These are phyloP conservation scores for Samia ricini DNA, from an alignment of 1,140 invertebrate species.

Conservation along the genomic window DNA sequence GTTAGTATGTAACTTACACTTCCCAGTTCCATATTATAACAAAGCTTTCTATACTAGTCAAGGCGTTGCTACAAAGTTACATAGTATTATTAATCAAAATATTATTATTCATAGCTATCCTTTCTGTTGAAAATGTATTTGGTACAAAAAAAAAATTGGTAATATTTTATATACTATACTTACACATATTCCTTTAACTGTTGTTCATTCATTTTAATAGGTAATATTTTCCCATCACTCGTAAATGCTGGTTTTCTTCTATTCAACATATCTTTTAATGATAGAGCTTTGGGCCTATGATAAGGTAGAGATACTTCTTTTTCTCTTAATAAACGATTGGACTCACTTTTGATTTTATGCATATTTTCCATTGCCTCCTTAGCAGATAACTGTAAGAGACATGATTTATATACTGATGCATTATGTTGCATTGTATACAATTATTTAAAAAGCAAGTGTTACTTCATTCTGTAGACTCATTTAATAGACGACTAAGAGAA, in stretches of 20 bases:
- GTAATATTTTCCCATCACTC: constrained; percentile 59
- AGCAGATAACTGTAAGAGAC: constrained; percentile 70
- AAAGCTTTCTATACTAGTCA: no score
- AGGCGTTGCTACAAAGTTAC: no score
- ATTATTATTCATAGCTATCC: no score
- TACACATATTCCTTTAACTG: constrained; percentile 79
- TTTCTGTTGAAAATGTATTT: no score
- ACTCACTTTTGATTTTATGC: constrained; percentile 79
- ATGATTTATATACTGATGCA: no score
- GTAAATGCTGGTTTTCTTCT: constrained; percentile 54
- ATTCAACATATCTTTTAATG: constrained; percentile 83
- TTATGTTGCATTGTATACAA: no score
- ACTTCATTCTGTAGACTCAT: background rate
- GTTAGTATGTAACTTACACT: no score
- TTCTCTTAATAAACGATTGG: constrained; percentile 84
- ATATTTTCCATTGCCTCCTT: constrained; percentile 78
- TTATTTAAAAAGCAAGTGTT: no score
- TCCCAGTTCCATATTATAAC: no score
- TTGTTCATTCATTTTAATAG: constrained; percentile 78
- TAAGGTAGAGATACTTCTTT: constrained; percentile 85
- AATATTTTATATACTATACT: constrained; percentile 34
- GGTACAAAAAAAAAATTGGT: constrained; percentile 1
- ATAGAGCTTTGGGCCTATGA: constrained; percentile 85
- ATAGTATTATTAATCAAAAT: no score
- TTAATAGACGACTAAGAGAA: background rate